These are phyloP conservation scores for Leptodirus hochenwartii DNA, from an alignment of 2,888 invertebrate genomes.

Conservation along the genomic window DNA sequence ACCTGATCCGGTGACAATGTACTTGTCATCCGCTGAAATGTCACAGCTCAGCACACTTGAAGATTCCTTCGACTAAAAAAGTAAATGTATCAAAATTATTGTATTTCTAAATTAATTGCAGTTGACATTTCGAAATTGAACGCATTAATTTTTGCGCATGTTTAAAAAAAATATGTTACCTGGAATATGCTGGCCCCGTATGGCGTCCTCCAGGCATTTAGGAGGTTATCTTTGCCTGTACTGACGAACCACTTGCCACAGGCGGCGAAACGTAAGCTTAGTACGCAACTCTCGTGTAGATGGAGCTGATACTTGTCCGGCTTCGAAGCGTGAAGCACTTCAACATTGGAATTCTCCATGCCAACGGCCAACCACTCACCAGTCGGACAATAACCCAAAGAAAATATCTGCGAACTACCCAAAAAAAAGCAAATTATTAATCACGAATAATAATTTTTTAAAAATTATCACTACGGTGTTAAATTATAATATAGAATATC, in stretches of 20 bases:
- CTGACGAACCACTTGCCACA: constrained; percentile 98
- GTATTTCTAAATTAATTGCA: not conserved
- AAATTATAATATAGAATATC: too few species aligned
- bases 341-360: constrained; percentile 96
- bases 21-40: constrained; percentile 94
- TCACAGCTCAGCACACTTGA: constrained; percentile 97
- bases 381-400: constrained; percentile 76
- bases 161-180: constrained; percentile 32
- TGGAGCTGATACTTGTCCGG: constrained; percentile 92
- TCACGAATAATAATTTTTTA: too few species aligned
- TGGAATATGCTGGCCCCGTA: constrained; percentile 97
- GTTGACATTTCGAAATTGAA: not conserved
- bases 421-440: too few species aligned
- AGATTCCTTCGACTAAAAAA: constrained; percentile 77
- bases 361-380: constrained; percentile 96
- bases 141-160: not conserved
- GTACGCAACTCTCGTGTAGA: constrained; percentile 91
- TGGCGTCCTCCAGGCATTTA: constrained; percentile 96
- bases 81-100: constrained; percentile 14
- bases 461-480: too few species aligned
- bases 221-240: constrained; percentile 94
- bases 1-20: constrained; percentile 93
- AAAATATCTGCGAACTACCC: too few species aligned
- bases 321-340: constrained; percentile 79
- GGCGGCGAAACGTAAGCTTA: constrained; percentile 86